Evolutionary conservation across 2,797 vertebrate genomes (phyloP).

Genomic region (Urosaurus nigricauda): DNA sequence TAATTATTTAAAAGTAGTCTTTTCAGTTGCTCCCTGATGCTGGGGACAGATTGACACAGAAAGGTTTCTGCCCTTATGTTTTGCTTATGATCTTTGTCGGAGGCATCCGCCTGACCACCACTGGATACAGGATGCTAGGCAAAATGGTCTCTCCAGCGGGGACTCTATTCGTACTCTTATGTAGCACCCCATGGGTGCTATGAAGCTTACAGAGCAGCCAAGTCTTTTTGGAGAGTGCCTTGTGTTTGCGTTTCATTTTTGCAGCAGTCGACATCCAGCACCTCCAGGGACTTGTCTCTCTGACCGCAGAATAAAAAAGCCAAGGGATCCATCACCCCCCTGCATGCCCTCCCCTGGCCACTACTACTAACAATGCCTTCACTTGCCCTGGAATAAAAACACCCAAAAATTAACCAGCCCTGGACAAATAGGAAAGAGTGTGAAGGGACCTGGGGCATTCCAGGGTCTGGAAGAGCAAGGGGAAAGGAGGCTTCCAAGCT

Average conservation of each 20-base stretch:
- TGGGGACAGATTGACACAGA: not conserved
- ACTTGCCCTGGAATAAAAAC: conserved; percentile 61
- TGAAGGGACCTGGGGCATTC: conserved; percentile 39
- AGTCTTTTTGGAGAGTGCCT: not conserved
- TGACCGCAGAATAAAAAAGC: not conserved
- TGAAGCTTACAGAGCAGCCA: not conserved
- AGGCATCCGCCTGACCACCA: not conserved
- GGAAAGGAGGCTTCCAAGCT: not conserved
- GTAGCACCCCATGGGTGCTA: not conserved
- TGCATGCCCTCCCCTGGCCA: conserved; percentile 18
- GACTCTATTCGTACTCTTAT: not conserved
- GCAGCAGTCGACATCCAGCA: not conserved
- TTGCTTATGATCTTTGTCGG: not conserved
- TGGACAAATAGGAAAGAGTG: conserved; percentile 75
- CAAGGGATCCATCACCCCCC: not conserved
- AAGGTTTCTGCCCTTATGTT: not conserved
- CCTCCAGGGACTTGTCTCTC: too few relatives aligned
- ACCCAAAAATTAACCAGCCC: conserved; percentile 65
- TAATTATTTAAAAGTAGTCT: too few relatives aligned
- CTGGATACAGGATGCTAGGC: not conserved
- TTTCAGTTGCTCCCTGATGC: too few relatives aligned
- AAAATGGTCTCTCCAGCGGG: too few relatives aligned
- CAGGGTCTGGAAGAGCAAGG: too few relatives aligned
- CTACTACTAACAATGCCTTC: conserved; percentile 46
- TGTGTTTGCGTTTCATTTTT: not conserved